Percentiles rank a stretch among this genome's conserved stretches.
Conservation (phyloP, 2,113 vertebrate species). For the Cavia aperea region DNA sequence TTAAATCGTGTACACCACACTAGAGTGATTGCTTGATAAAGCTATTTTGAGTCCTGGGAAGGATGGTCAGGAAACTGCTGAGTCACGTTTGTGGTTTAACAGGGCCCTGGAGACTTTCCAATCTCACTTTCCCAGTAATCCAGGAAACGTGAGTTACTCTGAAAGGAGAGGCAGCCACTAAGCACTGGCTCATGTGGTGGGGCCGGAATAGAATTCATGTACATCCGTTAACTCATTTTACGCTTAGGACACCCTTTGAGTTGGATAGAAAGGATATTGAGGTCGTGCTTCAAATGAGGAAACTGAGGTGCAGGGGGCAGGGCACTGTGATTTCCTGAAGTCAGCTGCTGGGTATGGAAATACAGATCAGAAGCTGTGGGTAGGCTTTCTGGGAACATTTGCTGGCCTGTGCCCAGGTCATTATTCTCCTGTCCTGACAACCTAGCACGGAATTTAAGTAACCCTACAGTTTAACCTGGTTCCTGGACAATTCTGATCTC, state of each 20-base stretch:
- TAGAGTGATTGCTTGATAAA: not conserved
- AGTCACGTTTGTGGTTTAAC: not conserved
- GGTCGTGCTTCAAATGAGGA: not conserved
- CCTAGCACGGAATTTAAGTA: not conserved
- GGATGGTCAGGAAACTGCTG: not conserved
- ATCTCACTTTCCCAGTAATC: not conserved
- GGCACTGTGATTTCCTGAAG: not conserved
- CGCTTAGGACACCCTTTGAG: not conserved
- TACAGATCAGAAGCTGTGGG: not conserved
- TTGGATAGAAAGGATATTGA: not conserved
- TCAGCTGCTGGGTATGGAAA: not conserved
- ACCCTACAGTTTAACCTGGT: not conserved
- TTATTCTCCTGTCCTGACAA: not conserved
- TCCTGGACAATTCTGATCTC: not conserved
- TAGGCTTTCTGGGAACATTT: not conserved
- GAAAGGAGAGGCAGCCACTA: not conserved
- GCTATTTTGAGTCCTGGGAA: not conserved
- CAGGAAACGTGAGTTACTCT: not conserved
- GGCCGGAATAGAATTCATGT: not conserved
- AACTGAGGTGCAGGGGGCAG: not conserved
- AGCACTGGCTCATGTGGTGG: not conserved
- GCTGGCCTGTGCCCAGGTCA: not conserved
- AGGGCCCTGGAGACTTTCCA: not conserved
- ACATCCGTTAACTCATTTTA: not conserved
- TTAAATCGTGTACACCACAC: not conserved